phyloP scores from a whole-genome alignment of 1,140 invertebrate genomes.

The Drosophila triauraria region DNA sequence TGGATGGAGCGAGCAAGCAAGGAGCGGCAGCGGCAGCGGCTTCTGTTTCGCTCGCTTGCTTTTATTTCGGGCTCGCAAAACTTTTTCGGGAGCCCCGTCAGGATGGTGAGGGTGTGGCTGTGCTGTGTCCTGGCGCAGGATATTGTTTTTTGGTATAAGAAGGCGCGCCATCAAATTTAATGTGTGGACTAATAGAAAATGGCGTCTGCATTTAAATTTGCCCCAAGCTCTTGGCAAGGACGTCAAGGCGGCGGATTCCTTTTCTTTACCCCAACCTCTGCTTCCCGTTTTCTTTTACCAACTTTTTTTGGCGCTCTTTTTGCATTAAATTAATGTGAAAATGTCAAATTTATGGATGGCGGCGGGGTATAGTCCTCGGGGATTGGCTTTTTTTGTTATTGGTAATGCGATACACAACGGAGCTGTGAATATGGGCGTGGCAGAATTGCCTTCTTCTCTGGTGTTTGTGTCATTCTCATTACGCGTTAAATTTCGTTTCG shows the following conservation, averaged over 20 bases:
- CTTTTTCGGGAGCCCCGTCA: constrained; percentile 27
- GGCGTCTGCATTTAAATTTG: constrained; percentile 80
- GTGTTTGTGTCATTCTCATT: constrained; percentile 7
- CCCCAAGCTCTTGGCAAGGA: constrained; percentile 46
- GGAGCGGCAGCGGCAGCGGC: constrained; percentile 24
- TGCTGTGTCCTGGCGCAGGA: constrained; percentile 36
- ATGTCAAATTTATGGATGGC: constrained; percentile 34
- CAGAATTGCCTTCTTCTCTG: constrained; percentile 2
- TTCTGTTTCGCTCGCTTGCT: constrained; percentile 47
- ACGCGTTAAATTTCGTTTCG: constrained; percentile 6
- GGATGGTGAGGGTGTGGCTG: constrained; percentile 32
- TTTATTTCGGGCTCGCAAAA: constrained; percentile 69
- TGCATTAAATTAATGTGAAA: constrained; percentile 60
- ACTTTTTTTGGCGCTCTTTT: constrained; percentile 7
- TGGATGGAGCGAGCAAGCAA: background rate
- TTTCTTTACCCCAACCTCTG: background rate
- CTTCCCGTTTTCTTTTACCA: constrained; percentile 9
- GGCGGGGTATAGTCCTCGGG: background rate
- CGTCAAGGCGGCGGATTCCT: constrained; percentile 29
- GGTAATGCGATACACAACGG: constrained; percentile 27
- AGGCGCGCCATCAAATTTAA: constrained; percentile 78
- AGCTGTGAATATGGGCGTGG: constrained; percentile 20
- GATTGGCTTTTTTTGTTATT: constrained; percentile 18
- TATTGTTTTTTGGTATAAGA: constrained; percentile 45
- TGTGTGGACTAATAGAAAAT: constrained; percentile 79